These are phyloP conservation scores for Physella acuta DNA, from an alignment of 1,140 invertebrate species.

Conservation along the genomic window DNA sequence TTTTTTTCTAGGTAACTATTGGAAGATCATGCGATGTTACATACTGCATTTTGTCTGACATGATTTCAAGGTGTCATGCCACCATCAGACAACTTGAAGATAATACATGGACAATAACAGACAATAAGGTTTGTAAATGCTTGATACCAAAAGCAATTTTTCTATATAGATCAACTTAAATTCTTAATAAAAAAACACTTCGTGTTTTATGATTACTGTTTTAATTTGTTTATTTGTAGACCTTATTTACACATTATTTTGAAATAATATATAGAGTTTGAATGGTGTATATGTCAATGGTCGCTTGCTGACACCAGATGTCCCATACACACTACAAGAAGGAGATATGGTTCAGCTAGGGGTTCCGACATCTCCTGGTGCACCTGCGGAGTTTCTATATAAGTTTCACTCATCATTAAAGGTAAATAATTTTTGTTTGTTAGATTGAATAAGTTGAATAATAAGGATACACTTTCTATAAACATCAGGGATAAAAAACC, in stretches of 20 bases:
- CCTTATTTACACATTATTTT: too few relatives aligned
- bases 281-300: conserved; percentile 56
- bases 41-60: conserved; percentile 22
- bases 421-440: conserved; percentile 29
- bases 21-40: conserved; percentile 23
- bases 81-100: conserved; percentile 14
- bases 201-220: too few relatives aligned
- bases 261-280: conserved; percentile 46
- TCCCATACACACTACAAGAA: conserved; percentile 36
- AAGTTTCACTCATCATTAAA: conserved; percentile 41
- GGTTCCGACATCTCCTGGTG: conserved; percentile 34
- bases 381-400: conserved; percentile 46
- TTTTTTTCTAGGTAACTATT: conserved; percentile 23
- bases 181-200: too few relatives aligned
- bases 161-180: too few relatives aligned
- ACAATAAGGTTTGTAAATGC: conserved; percentile 22
- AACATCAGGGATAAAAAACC: too few relatives aligned
- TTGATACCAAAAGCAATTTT: too few relatives aligned
- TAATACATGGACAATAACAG: conserved; percentile 21
- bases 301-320: conserved; percentile 37
- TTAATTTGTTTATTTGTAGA: too few relatives aligned
- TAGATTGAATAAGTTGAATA: too few relatives aligned
- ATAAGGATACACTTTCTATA: too few relatives aligned
- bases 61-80: conserved; percentile 27
- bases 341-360: conserved; percentile 52